phyloP scores from a whole-genome alignment of 2,113 vertebrate genomes.

The Argyrosomus japonicus region DNA sequence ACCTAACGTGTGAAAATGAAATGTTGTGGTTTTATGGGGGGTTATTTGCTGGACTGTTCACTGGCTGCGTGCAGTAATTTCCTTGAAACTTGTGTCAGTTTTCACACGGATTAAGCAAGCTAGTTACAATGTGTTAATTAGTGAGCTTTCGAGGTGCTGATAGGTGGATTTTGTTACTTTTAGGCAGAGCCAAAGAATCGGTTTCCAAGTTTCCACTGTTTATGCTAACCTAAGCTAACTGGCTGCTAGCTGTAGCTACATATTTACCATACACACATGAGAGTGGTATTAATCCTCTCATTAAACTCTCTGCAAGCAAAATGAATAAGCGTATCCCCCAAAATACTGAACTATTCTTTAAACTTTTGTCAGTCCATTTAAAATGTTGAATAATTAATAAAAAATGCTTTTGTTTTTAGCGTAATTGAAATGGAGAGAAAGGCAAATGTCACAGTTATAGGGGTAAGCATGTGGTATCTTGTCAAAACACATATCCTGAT shows the following conservation, averaged over 20 bases:
- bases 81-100: too few relatives aligned
- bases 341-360: background rate
- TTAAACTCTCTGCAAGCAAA: too few relatives aligned
- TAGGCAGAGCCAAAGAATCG: background rate
- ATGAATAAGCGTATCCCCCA: background rate
- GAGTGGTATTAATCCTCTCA: too few relatives aligned
- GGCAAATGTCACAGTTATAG: background rate
- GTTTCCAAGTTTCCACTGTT: background rate
- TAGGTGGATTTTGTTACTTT: background rate
- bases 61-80: too few relatives aligned
- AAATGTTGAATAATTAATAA: background rate
- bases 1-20: too few relatives aligned
- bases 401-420: background rate
- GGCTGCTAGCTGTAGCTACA: too few relatives aligned
- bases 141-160: background rate
- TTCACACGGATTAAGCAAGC: too few relatives aligned
- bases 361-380: background rate
- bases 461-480: background rate
- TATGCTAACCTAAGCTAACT: too few relatives aligned
- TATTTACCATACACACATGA: too few relatives aligned
- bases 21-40: too few relatives aligned
- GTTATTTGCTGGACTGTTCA: too few relatives aligned
- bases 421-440: background rate
- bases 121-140: too few relatives aligned
- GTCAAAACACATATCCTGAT: conserved; percentile 20